Evolutionary conservation across 2,113 vertebrate genomes (phyloP), one percentile per base, ranked within the genome.

Genomic region (Dermatemys mawii): DNA sequence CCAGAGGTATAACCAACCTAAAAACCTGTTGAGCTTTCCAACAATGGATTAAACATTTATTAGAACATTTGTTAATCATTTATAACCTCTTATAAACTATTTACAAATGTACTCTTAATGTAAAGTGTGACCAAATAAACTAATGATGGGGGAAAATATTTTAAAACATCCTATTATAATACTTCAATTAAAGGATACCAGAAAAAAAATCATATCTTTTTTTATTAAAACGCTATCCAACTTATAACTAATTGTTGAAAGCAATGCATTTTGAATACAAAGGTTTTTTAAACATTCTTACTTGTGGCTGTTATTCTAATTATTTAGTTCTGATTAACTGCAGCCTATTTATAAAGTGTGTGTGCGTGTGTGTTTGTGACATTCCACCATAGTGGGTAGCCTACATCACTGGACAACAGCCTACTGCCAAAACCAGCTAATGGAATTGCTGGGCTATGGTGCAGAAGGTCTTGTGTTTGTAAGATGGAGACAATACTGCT

Each of bases 41-140:
- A 90, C 26, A 90, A n/a, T 5, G 49, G 24, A 82, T 88, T 82
- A 89, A 93, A 92, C n/a, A 90, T 88, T 90, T 90, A 93, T 86
- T 89, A 60, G 89, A 93, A 86, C 53, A 67, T 5, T 3, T 81
- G 46, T 81, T 88, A 1, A 75, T 87, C 85, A 92, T 87, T 87
- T 55, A 92, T 91, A 86, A 86, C 19, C 55, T 26, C 53, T 53
- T 57, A 78, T 67, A 83, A 90, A 57, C n/a, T 57, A 6, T 75
- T 75, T 90, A 48, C 8, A 26, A 13, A 90, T 22, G 8, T 86
- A 75, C 6, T 67, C 35, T 57, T 90, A 82, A 89, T 86, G 82
- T 76, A 86, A 84, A 44, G 19, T 57, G 41, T 54, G 41, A 48
- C 63, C 78, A 38, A 81, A 89, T 48, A 89, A 86, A 19, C 3